Percentiles rank a stretch among this genome's conserved stretches.
Conservation (phyloP, 2,888 invertebrate genomes). For the Nomada lathburiana region DNA sequence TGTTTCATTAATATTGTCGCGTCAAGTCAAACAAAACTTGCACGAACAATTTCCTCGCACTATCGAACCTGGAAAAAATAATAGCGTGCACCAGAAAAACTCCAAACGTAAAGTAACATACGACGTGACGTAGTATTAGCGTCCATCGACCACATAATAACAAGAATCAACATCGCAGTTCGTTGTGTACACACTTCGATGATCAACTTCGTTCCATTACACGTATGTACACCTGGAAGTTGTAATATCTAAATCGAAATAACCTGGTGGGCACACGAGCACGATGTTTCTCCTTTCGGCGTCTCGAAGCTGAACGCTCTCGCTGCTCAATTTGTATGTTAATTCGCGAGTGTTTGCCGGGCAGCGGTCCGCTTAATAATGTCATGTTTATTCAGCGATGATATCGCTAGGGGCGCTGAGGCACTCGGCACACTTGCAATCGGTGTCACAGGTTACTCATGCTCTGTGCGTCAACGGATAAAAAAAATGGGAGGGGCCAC, state of each 20-base stretch:
- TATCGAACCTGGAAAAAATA: too few species aligned
- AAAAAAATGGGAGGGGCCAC: constrained; percentile 42
- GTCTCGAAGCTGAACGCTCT: constrained; percentile 71
- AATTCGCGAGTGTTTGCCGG: constrained; percentile 83
- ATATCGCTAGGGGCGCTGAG: constrained; percentile 80
- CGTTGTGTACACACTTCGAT: constrained; percentile 1
- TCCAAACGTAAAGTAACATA: too few species aligned
- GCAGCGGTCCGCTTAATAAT: constrained; percentile 84
- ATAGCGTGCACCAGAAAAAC: too few species aligned
- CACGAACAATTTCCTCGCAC: too few species aligned
- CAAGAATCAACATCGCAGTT: neutral
- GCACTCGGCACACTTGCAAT: constrained; percentile 76
- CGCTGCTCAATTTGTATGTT: constrained; percentile 84
- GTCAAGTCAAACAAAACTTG: too few species aligned
- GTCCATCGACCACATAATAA: neutral
- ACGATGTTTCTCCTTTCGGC: constrained; percentile 70
- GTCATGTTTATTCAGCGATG: constrained; percentile 84
- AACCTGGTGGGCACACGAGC: constrained; percentile 58
- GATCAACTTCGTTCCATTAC: neutral
- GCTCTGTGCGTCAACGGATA: constrained; percentile 33
- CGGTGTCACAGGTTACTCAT: constrained; percentile 68
- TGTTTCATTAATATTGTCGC: too few species aligned
- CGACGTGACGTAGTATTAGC: too few species aligned
- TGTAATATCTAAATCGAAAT: constrained; percentile 66
- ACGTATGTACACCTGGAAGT: constrained; percentile 16